phyloP scores from a whole-genome alignment of 1,140 invertebrate genomes.

The Heterodera carotae region DNA sequence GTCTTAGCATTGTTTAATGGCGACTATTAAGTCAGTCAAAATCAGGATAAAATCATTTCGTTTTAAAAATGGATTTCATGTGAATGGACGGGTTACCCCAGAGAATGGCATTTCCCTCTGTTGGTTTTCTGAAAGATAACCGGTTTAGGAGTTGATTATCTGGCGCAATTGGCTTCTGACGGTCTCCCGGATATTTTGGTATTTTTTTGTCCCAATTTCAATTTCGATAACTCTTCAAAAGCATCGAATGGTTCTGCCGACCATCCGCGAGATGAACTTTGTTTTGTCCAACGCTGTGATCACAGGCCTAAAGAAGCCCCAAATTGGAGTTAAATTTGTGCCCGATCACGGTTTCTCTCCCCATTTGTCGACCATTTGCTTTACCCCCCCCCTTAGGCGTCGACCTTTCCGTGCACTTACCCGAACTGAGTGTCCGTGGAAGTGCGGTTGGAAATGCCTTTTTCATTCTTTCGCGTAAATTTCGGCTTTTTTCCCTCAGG shows the following conservation, averaged over 20 bases:
- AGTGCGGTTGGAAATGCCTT: slow-evolving; percentile 27
- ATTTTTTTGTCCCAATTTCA: background rate
- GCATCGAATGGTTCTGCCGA: slow-evolving; percentile 55
- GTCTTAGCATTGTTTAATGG: background rate
- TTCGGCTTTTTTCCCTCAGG: slow-evolving; percentile 3
- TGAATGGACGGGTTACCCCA: too few species aligned
- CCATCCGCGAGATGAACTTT: slow-evolving; percentile 45
- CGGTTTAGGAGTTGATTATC: slow-evolving; percentile 41
- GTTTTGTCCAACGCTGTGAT: slow-evolving; percentile 48
- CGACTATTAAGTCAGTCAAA: background rate
- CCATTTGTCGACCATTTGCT: background rate
- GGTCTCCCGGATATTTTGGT: slow-evolving; percentile 45
- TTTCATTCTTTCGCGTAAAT: background rate
- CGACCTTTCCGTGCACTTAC: slow-evolving; percentile 45
- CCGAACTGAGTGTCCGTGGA: slow-evolving; percentile 42
- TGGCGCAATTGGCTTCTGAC: slow-evolving; percentile 46
- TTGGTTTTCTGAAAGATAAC: background rate
- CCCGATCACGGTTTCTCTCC: slow-evolving; percentile 22
- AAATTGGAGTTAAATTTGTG: slow-evolving; percentile 49
- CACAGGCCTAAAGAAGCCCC: slow-evolving; percentile 38
- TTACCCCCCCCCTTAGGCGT: slow-evolving; percentile 35
- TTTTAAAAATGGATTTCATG: too few species aligned
- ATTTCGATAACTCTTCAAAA: background rate
- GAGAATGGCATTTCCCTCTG: background rate
- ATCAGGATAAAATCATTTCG: too few species aligned